phyloP scores from a whole-genome alignment of 2,888 invertebrate species.

The Therioaphis trifolii region DNA sequence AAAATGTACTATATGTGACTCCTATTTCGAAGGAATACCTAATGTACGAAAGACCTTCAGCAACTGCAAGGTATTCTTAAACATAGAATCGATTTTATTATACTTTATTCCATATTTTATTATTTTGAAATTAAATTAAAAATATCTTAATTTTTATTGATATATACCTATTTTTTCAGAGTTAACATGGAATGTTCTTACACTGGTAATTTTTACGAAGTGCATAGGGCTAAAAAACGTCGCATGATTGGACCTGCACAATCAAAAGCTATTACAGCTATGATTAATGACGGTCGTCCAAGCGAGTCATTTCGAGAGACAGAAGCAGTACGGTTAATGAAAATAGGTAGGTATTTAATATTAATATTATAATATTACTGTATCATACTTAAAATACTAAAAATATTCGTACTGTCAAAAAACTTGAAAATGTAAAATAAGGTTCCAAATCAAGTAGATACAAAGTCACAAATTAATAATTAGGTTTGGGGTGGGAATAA shows the following conservation, averaged over 20 bases:
- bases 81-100: too few relatives aligned
- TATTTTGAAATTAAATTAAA: neutral
- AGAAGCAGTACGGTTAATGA: neutral
- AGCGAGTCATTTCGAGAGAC: neutral
- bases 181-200: constrained; percentile 5
- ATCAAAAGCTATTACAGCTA: neutral
- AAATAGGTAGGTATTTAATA: constrained; percentile 16
- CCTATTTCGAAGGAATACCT: neutral
- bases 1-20: neutral
- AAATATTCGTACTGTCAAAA: too few relatives aligned
- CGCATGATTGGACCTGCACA: neutral
- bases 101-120: too few relatives aligned
- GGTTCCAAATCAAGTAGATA: too few relatives aligned
- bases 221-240: neutral
- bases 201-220: neutral
- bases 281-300: neutral
- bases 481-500: too few relatives aligned
- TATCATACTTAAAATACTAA: too few relatives aligned
- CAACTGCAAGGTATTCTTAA: neutral
- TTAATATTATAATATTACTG: too few relatives aligned
- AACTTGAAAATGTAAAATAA: too few relatives aligned
- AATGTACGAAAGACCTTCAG: neutral
- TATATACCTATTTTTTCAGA: neutral
- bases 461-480: too few relatives aligned
- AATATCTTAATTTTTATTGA: neutral